A percentile compares a stretch with the other conserved stretches of the same genome.
phyloP scores from a whole-genome alignment of 1,140 invertebrate species.

The Bombus impatiens region DNA sequence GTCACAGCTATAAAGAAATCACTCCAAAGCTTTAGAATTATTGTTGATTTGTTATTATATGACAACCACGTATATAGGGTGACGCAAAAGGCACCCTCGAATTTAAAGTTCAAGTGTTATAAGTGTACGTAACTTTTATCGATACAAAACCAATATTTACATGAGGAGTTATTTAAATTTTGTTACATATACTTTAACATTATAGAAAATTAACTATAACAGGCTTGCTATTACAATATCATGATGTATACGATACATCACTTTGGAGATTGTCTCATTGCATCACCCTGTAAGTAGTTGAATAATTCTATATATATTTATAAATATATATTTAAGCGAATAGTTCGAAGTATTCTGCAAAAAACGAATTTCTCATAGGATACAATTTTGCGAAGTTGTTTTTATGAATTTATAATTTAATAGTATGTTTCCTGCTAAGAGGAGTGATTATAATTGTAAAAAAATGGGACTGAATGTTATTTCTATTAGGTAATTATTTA shows the following conservation, averaged over 20 bases:
- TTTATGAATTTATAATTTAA: slow-evolving; percentile 71
- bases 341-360: slow-evolving; percentile 52
- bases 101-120: not conserved
- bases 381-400: slow-evolving; percentile 66
- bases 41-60: slow-evolving; percentile 74
- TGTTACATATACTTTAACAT: slow-evolving; percentile 9
- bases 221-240: slow-evolving; percentile 3
- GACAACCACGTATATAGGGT: slow-evolving; percentile 57
- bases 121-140: not conserved
- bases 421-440: slow-evolving; percentile 72
- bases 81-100: slow-evolving; percentile 49
- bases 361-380: slow-evolving; percentile 64
- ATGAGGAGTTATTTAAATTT: not conserved
- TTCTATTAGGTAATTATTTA: slow-evolving; percentile 74
- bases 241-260: not conserved
- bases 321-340: slow-evolving; percentile 56
- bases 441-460: slow-evolving; percentile 66
- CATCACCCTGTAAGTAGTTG: slow-evolving; percentile 68
- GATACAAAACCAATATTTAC: not conserved
- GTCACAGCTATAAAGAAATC: slow-evolving; percentile 72
- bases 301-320: slow-evolving; percentile 65
- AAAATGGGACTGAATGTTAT: slow-evolving; percentile 71
- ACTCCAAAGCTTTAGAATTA: slow-evolving; percentile 81
- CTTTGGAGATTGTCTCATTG: slow-evolving; percentile 49
- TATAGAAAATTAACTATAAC: not conserved